Percentiles rank a stretch among this genome's conserved stretches.
These are phyloP conservation scores for Connochaetes taurinus DNA, from an alignment of 2,113 vertebrate genomes.

Conservation along the genomic window DNA sequence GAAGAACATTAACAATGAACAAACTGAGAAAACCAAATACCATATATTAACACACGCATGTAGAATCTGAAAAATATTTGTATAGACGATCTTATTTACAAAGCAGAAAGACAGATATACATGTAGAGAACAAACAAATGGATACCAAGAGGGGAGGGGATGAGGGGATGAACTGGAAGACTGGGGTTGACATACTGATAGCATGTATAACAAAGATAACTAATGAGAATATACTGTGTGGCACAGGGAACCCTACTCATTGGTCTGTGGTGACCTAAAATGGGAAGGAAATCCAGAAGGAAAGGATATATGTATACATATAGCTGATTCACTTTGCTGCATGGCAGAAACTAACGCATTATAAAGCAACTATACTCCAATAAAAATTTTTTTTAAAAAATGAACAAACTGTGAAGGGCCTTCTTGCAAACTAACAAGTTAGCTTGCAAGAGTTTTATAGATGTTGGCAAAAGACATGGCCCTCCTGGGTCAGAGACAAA, in stretches of 20 bases:
- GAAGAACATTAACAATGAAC: not conserved
- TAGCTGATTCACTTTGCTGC: not conserved
- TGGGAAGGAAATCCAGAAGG: not conserved
- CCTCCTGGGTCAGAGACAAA: not conserved
- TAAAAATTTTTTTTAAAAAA: not conserved
- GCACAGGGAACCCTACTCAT: not conserved
- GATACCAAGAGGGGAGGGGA: not conserved
- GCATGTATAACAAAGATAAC: not conserved
- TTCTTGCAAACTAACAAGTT: not conserved
- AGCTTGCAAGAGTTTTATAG: not conserved
- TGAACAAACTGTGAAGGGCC: not conserved
- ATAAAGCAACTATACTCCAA: not conserved
- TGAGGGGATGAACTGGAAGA: not conserved
- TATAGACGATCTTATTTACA: not conserved
- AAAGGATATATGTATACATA: not conserved
- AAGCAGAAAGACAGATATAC: not conserved
- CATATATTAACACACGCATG: not conserved
- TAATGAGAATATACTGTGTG: not conserved
- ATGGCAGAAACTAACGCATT: not conserved
- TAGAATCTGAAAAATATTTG: not conserved
- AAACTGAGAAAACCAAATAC: not conserved
- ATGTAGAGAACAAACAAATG: not conserved
- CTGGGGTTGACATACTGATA: not conserved
- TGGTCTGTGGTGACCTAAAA: not conserved
- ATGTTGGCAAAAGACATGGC: not conserved